phyloP scores from a whole-genome alignment of 2,888 invertebrate genomes.

The Allolobophora icterica region DNA sequence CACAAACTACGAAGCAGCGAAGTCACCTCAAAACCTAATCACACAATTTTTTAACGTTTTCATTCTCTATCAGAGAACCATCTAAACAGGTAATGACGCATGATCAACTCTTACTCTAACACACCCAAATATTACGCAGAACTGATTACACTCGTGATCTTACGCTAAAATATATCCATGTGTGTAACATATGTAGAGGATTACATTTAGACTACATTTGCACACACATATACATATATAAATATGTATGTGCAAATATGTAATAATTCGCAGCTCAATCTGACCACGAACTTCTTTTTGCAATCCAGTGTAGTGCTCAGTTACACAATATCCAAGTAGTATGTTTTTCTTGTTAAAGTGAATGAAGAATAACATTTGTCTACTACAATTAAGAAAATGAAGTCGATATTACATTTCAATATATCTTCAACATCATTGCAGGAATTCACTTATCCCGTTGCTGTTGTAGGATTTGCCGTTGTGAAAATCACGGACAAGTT shows the following conservation, averaged over 20 bases:
- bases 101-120: neutral
- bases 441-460: neutral
- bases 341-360: neutral
- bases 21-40: neutral
- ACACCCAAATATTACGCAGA: neutral
- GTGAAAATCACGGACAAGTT: neutral
- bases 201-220: neutral
- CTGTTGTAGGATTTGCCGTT: neutral
- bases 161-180: neutral
- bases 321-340: neutral
- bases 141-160: neutral
- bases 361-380: neutral
- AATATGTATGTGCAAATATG: neutral
- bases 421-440: neutral
- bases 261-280: neutral
- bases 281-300: neutral
- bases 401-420: neutral
- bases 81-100: neutral
- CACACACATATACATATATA: neutral
- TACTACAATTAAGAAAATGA: neutral
- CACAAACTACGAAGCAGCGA: neutral
- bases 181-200: too few species aligned
- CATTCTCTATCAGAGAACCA: neutral
- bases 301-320: neutral
- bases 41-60: neutral